Conservation (phyloP, 2,797 vertebrate genomes). For the Urophycis tenuis region DNA sequence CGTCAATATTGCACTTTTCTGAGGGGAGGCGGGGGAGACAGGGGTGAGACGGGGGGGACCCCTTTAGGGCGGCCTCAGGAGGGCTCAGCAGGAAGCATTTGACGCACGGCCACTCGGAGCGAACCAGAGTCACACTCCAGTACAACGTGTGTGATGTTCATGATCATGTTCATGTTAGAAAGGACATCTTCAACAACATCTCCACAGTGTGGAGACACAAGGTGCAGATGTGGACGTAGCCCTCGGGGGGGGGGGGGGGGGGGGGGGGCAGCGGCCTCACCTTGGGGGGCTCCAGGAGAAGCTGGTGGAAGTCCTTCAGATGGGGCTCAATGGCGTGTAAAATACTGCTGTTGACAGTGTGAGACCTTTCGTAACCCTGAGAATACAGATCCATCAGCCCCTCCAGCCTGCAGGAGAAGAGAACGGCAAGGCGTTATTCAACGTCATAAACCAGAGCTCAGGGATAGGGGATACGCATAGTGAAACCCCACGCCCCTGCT, state of each 20-base stretch:
- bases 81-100: too few relatives aligned
- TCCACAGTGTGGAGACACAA: too few relatives aligned
- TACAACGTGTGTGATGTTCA: too few relatives aligned
- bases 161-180: too few relatives aligned
- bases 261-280: conserved; percentile 53
- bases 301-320: conserved; percentile 94
- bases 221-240: too few relatives aligned
- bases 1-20: conserved; percentile 91
- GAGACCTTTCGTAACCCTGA: conserved; percentile 92
- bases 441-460: too few relatives aligned
- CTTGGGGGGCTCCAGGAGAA: conserved; percentile 91
- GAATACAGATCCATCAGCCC: conserved; percentile 92
- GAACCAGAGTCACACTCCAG: too few relatives aligned
- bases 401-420: conserved; percentile 74
- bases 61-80: too few relatives aligned
- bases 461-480: neutral
- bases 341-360: conserved; percentile 87
- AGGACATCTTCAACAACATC: too few relatives aligned
- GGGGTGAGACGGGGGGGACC: neutral
- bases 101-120: too few relatives aligned
- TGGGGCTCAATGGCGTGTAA: conserved; percentile 86
- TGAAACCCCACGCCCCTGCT: too few relatives aligned
- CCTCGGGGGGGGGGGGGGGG: neutral
- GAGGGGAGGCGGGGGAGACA: conserved; percentile 6
- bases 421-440: conserved; percentile 4